Conservation (phyloP, 2,888 invertebrate species). For the Agelastica alni region DNA sequence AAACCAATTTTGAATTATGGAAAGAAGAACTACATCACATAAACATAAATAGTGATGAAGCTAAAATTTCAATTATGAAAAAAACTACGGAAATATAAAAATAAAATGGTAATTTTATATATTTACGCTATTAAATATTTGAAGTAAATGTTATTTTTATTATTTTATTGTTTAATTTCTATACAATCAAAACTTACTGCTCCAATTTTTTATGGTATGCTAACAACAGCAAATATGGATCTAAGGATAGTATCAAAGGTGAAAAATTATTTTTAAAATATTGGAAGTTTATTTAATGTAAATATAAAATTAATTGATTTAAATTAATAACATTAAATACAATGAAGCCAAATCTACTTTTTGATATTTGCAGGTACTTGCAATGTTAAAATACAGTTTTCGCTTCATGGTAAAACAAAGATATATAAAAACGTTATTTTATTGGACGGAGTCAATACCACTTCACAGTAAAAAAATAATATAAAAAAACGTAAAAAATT, state of each 20-base stretch:
- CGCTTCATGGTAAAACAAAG: slow-evolving; percentile 26
- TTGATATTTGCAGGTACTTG: slow-evolving; percentile 24
- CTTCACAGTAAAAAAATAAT: slow-evolving; percentile 25
- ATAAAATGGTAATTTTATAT: no score
- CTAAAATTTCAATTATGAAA: not conserved
- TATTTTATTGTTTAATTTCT: not conserved
- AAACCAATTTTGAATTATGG: slow-evolving; percentile 53
- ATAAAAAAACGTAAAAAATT: slow-evolving; percentile 15
- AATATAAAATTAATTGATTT: slow-evolving; percentile 25
- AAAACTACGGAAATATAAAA: no score
- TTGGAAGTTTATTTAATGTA: slow-evolving; percentile 23
- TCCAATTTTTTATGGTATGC: no score
- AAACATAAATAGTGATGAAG: slow-evolving; percentile 12
- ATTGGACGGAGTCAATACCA: slow-evolving; percentile 33
- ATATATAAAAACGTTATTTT: slow-evolving; percentile 25
- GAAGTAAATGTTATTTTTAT: not conserved
- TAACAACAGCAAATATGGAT: not conserved
- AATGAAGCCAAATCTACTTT: slow-evolving; percentile 27
- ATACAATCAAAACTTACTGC: no score
- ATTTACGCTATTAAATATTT: no score
- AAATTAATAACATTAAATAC: slow-evolving; percentile 17
- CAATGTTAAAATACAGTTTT: slow-evolving; percentile 12
- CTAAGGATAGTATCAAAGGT: not conserved
- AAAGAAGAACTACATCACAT: slow-evolving; percentile 34
- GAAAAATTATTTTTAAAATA: slow-evolving; percentile 23